A percentile compares a stretch with the other conserved stretches of the same genome.
Conservation (phyloP, 1,140 invertebrate genomes). For the Tribolium madens region DNA sequence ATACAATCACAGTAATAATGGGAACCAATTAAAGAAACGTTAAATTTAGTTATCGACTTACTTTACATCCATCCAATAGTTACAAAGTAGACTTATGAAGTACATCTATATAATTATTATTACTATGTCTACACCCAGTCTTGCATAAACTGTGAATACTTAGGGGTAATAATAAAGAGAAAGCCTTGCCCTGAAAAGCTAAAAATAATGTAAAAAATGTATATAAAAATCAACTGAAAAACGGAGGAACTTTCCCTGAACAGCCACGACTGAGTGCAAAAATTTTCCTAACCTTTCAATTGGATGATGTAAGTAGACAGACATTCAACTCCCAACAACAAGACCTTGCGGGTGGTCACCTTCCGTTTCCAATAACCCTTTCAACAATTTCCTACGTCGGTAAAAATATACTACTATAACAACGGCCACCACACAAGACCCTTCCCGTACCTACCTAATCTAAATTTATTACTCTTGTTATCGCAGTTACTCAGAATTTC, state of each 20-base stretch:
- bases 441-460: conserved; percentile 26
- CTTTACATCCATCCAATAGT: conserved; percentile 56
- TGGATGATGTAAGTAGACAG: conserved; percentile 46
- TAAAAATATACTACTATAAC: conserved; percentile 47
- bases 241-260: conserved; percentile 33
- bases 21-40: conserved; percentile 57
- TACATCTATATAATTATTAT: conserved; percentile 54
- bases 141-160: conserved; percentile 44
- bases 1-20: conserved; percentile 61
- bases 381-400: conserved; percentile 42
- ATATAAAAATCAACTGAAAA: conserved; percentile 22
- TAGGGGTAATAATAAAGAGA: conserved; percentile 30
- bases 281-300: conserved; percentile 31
- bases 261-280: conserved; percentile 43
- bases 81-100: conserved; percentile 53
- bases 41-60: conserved; percentile 48
- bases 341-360: conserved; percentile 39
- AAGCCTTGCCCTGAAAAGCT: conserved; percentile 28
- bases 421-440: conserved; percentile 33
- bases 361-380: conserved; percentile 1
- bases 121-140: conserved; percentile 58
- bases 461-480: conserved; percentile 45
- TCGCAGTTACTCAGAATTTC: conserved; percentile 44
- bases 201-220: conserved; percentile 24
- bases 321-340: conserved; percentile 40